Conservation (phyloP, 1,140 invertebrate genomes). For the Goniozus legneri region DNA sequence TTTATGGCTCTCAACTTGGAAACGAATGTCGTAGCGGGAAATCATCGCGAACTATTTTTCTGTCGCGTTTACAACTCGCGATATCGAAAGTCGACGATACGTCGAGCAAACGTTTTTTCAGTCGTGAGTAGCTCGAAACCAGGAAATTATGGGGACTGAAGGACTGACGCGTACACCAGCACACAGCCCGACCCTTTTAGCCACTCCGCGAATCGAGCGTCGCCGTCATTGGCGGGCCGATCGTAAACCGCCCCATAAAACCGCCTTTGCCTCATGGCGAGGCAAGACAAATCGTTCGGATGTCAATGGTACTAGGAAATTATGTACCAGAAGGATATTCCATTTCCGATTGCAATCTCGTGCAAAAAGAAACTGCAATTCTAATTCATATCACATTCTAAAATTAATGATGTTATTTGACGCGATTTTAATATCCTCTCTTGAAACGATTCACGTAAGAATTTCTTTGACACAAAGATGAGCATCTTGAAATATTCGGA, state of each 20-base stretch:
- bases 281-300: conserved; percentile 39
- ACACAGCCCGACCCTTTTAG: neutral
- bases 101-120: conserved; percentile 22
- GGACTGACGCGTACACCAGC: neutral
- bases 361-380: no score
- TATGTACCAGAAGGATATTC: conserved; percentile 8
- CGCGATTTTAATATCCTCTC: no score
- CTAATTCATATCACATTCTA: no score
- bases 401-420: no score
- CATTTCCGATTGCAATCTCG: no score
- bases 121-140: conserved; percentile 27
- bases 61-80: no score
- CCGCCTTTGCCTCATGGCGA: conserved; percentile 19
- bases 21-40: no score
- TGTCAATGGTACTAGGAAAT: conserved; percentile 37
- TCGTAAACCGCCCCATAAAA: conserved; percentile 26
- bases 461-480: no score
- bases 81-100: neutral
- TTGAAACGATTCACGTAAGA: no score
- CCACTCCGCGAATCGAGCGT: conserved; percentile 1
- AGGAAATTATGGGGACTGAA: conserved; percentile 31
- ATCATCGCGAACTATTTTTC: no score
- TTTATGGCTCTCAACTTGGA: no score
- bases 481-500: no score
- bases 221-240: conserved; percentile 17